Conservation (phyloP, 2,797 vertebrate genomes). For the Pagetopsis macropterus region DNA sequence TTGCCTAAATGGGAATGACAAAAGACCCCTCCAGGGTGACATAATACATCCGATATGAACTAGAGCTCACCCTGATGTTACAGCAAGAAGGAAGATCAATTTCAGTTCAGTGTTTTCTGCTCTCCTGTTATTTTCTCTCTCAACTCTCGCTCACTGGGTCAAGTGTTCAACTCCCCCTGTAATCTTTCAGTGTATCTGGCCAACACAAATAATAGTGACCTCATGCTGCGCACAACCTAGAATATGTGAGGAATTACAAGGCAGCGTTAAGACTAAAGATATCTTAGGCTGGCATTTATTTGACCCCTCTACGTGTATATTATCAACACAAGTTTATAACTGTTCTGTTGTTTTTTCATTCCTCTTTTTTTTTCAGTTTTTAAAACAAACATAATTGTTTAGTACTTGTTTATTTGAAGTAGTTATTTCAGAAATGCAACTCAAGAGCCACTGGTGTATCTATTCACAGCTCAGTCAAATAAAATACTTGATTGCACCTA, state of each 20-base stretch:
- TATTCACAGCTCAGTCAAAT: background rate
- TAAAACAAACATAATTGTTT: background rate
- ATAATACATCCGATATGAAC: conserved; percentile 52
- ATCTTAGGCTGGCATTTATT: conserved; percentile 5
- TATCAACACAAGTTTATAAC: background rate
- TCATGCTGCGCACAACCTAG: conserved; percentile 45
- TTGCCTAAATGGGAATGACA: conserved; percentile 28
- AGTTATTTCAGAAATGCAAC: background rate
- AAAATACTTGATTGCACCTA: background rate
- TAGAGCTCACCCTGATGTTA: conserved; percentile 36
- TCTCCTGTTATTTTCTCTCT: conserved; percentile 38
- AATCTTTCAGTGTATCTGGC: conserved; percentile 53
- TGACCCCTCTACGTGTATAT: background rate
- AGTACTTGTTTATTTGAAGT: no score
- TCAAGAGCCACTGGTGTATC: background rate
- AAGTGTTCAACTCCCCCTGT: conserved; percentile 58
- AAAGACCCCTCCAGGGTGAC: conserved; percentile 17
- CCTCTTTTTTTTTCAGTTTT: background rate
- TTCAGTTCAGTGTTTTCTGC: conserved; percentile 38
- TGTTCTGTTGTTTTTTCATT: background rate
- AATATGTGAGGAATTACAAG: conserved; percentile 62
- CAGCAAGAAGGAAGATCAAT: conserved; percentile 40
- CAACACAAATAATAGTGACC: conserved; percentile 75
- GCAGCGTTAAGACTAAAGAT: conserved; percentile 50
- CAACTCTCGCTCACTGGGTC: conserved; percentile 39